Evolutionary conservation across 2,113 vertebrate species (phyloP), one percentile per base, ranked within the genome.

Genomic region (Pogona vitticeps): DNA sequence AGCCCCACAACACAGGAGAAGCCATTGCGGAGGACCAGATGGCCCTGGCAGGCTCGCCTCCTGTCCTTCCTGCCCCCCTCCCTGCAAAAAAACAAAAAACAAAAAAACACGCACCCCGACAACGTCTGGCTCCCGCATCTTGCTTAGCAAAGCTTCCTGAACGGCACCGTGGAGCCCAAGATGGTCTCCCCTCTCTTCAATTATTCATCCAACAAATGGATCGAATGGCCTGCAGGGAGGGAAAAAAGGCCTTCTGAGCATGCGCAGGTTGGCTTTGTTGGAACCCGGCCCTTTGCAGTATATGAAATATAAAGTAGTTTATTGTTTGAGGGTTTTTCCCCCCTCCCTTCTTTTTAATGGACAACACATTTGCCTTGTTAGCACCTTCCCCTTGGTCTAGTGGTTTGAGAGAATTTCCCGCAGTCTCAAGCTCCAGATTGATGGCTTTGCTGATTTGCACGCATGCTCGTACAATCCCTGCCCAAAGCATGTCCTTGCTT

Each of bases 181-280:
- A 82, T 14, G 58, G 23, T 82, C 0, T 89, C 76, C 76, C 79
- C 67, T 70, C 68, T 92, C 93, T 75, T 89, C 65, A 68, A 87
- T 94, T 92, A 93, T 92, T 93, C 88, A 88, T 92, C 80, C 14
- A 87, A 71, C 84, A 92, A 79, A 91, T 90, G 93, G 92, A 84
- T 79, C 20, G 88, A 89, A 73, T 8, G 77, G 82, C 79, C 33
- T 0, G 68, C 82, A 80, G 82, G 28, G 52, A 70, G 88, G 75
- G 80, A 12, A 76, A n/a, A 65, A 68, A 68, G 52, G 76, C 40
- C 78, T 36, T 61, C 21, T 52, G 0, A 46, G 38, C 1, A 5
- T 84, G 81, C 12, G 2, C 21, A 3, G 21, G 2, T 20, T 42
- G 6, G 2, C n/a, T 73, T 33, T 20, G 40, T 1, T 28, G 61